Percentiles rank a stretch among this genome's conserved stretches.
Conservation (phyloP, 2,888 invertebrate species). For the Himalopsyche tibetana region DNA sequence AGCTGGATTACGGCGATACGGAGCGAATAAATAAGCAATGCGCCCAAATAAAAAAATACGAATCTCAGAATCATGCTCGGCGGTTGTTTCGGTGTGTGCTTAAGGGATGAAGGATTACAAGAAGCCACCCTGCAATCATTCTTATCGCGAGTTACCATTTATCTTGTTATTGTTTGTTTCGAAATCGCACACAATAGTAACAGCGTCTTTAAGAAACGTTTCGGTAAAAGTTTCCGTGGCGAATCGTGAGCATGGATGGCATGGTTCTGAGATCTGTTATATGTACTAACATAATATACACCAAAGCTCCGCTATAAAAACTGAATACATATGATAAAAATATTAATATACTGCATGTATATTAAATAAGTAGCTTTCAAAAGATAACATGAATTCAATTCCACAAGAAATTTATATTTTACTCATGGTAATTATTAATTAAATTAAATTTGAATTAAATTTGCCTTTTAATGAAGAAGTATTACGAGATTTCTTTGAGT, state of each 20-base stretch:
- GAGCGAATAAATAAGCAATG: slow-evolving; percentile 40
- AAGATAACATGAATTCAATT: too few species aligned
- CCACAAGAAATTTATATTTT: too few species aligned
- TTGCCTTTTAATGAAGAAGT: too few species aligned
- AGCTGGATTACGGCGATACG: slow-evolving; percentile 24
- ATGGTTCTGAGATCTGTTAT: too few species aligned
- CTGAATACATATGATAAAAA: too few species aligned
- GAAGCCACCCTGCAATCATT: slow-evolving; percentile 25
- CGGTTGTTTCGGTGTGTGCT: slow-evolving; percentile 13
- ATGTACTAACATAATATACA: too few species aligned
- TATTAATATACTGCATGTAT: too few species aligned
- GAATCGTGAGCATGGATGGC: neutral
- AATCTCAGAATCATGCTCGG: slow-evolving; percentile 18
- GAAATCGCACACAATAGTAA: slow-evolving; percentile 12
- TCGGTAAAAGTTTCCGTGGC: neutral
- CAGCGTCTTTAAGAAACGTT: neutral
- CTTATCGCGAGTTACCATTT: slow-evolving; percentile 40
- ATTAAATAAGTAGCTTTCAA: too few species aligned
- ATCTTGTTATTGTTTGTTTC: slow-evolving; percentile 33
- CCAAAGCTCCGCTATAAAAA: too few species aligned
- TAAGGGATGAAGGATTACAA: slow-evolving; percentile 37
- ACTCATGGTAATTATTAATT: too few species aligned
- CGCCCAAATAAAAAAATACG: slow-evolving; percentile 17
- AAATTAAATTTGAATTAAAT: too few species aligned
- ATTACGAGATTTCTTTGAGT: too few species aligned